Percentiles rank a stretch among this genome's conserved stretches.
phyloP scores from a whole-genome alignment of 1,140 invertebrate species.

The Hylaeus anthracinus region DNA sequence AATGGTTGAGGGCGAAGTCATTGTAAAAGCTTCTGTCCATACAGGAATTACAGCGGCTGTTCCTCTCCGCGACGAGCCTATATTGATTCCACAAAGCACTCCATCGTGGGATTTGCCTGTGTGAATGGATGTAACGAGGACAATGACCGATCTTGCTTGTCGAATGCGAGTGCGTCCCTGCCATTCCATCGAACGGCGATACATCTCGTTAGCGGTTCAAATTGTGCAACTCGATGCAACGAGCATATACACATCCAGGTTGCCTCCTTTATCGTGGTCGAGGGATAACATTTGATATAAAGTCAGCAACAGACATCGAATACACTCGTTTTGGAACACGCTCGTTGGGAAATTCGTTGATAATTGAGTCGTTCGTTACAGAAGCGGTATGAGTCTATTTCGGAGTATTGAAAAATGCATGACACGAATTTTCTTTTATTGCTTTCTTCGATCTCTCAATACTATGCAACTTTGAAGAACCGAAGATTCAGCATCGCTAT shows the following conservation, averaged over 20 bases:
- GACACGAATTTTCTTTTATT: no score
- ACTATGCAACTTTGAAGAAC: no score
- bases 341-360: neutral
- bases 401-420: no score
- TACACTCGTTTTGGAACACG: neutral
- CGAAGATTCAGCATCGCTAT: no score
- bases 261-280: conserved; percentile 7
- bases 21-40: conserved; percentile 1
- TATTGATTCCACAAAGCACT: conserved; percentile 47
- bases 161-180: conserved; percentile 11
- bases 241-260: neutral
- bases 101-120: conserved; percentile 39
- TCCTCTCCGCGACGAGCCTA: conserved; percentile 25
- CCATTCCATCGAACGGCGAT: conserved; percentile 27
- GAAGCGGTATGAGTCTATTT: no score
- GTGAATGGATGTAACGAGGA: conserved; percentile 42
- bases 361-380: neutral
- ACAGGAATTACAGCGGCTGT: conserved; percentile 6
- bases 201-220: conserved; percentile 37
- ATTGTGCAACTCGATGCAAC: conserved; percentile 33
- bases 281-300: conserved; percentile 19
- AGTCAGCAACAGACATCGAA: conserved; percentile 8
- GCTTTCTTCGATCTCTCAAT: no score
- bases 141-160: conserved; percentile 42
- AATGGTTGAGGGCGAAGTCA: conserved; percentile 6